phyloP scores from a whole-genome alignment of 2,113 vertebrate species.

The Capreolus pygargus region DNA sequence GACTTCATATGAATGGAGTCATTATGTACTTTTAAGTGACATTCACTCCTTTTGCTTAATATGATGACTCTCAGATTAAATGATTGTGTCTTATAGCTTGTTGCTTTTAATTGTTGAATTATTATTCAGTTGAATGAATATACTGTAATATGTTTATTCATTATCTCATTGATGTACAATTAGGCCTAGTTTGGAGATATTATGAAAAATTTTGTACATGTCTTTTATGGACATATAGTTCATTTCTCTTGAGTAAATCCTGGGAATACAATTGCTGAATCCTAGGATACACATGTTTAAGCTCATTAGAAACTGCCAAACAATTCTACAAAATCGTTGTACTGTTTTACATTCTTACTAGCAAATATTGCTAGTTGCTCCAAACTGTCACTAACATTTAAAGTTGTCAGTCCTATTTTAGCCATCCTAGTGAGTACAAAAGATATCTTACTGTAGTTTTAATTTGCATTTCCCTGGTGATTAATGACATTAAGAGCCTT shows the following conservation, averaged over 20 bases:
- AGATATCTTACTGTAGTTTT: not conserved
- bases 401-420: not conserved
- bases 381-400: not conserved
- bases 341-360: not conserved
- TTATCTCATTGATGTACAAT: not conserved
- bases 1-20: not conserved
- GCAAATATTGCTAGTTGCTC: not conserved
- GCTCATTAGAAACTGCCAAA: not conserved
- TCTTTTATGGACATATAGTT: not conserved
- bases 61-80: not conserved
- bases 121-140: not conserved
- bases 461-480: not conserved
- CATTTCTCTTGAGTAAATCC: not conserved
- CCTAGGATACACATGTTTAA: not conserved
- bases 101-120: not conserved
- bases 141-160: not conserved
- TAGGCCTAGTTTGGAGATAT: not conserved
- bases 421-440: not conserved
- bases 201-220: not conserved
- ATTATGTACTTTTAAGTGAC: not conserved
- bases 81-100: not conserved
- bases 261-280: not conserved
- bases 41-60: not conserved
- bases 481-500: not conserved
- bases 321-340: not conserved